Conservation (phyloP, 1,140 invertebrate species). For the Hycleus cichorii region DNA sequence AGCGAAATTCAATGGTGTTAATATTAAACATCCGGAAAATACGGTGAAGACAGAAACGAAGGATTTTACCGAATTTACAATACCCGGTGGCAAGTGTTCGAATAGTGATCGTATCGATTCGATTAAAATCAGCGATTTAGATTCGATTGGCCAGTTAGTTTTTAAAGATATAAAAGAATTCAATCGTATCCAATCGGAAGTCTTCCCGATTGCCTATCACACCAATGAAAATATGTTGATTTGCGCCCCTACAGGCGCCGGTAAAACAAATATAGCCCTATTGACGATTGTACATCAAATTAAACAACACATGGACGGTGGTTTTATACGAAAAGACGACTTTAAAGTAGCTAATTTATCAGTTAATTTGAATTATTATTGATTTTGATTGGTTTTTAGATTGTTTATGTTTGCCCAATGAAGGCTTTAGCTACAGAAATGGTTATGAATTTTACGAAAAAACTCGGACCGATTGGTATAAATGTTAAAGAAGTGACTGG, state of each 20-base stretch:
- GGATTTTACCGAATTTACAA: constrained; percentile 79
- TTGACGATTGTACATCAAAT: constrained; percentile 87
- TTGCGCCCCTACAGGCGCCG: constrained; percentile 93
- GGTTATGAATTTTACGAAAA: constrained; percentile 87
- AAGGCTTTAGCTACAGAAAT: constrained; percentile 98
- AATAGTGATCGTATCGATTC: constrained; percentile 57
- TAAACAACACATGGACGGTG: constrained; percentile 71
- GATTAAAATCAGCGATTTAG: constrained; percentile 58
- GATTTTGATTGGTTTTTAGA: constrained; percentile 47
- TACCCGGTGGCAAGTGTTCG: constrained; percentile 66
- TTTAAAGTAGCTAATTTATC: constrained; percentile 69
- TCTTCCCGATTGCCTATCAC: constrained; percentile 91
- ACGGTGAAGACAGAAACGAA: constrained; percentile 62
- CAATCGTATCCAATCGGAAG: constrained; percentile 93
- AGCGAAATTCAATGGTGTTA: constrained; percentile 27
- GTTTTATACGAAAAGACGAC: constrained; percentile 78
- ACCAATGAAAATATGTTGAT: constrained; percentile 96
- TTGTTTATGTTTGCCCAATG: constrained; percentile 99
- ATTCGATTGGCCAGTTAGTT: constrained; percentile 78
- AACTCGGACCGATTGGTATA: constrained; percentile 69
- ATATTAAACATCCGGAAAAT: constrained; percentile 38
- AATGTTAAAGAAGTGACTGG: constrained; percentile 90
- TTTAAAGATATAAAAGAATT: constrained; percentile 81
- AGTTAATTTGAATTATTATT: background rate
- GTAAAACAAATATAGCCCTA: constrained; percentile 98